Percentiles rank a stretch among this genome's conserved stretches.
phyloP scores from a whole-genome alignment of 2,113 vertebrate species.

The Drymodes brunneopygia region DNA sequence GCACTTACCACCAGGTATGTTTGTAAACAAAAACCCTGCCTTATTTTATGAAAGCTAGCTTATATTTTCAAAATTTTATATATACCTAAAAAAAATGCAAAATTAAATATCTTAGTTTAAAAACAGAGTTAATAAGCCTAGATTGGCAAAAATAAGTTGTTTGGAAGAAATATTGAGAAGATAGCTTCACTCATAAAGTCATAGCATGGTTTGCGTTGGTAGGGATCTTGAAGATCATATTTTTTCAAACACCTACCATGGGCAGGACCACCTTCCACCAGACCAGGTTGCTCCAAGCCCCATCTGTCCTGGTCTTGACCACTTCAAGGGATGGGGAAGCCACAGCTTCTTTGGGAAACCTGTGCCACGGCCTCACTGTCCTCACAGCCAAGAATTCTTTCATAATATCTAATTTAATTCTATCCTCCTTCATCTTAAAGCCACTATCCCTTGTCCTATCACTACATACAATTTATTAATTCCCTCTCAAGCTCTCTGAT shows the following conservation, averaged over 20 bases:
- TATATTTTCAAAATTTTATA: not conserved
- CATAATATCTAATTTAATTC: not conserved
- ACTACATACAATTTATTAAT: not conserved
- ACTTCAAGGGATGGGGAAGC: not conserved
- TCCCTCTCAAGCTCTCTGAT: not conserved
- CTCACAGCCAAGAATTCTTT: not conserved
- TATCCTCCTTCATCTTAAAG: not conserved
- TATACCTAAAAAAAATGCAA: not conserved
- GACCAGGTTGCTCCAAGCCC: not conserved
- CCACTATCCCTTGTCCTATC: too few relatives aligned
- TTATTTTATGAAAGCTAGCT: not conserved
- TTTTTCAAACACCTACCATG: not conserved
- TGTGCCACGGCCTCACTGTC: not conserved
- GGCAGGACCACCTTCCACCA: not conserved
- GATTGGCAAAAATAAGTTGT: fast-evolving
- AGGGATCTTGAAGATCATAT: not conserved
- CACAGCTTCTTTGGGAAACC: not conserved
- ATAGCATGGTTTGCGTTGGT: not conserved
- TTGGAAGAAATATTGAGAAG: not conserved
- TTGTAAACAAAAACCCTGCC: not conserved
- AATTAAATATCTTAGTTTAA: not conserved
- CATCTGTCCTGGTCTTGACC: not conserved
- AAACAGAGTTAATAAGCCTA: not conserved
- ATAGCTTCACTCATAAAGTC: not conserved
- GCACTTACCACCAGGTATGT: not conserved